Evolutionary conservation across 2,797 vertebrate genomes (phyloP).

Genomic region (Sandelia bainsii): DNA sequence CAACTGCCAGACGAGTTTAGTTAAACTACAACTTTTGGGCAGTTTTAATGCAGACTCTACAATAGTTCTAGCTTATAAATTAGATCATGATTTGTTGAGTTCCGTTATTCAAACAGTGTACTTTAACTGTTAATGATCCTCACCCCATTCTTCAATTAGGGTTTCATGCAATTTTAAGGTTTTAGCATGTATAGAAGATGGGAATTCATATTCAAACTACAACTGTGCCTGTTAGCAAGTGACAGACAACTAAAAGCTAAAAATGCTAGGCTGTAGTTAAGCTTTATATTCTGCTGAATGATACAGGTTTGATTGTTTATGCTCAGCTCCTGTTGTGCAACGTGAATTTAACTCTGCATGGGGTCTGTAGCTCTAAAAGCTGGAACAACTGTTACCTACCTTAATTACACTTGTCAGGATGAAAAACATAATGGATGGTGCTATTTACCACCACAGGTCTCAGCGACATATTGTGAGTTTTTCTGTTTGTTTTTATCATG

Average conservation of each 20-base stretch:
- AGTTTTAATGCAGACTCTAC: too few species aligned
- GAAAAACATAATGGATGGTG: conserved; percentile 45
- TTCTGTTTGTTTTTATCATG: conserved; percentile 22
- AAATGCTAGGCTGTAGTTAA: conserved; percentile 30
- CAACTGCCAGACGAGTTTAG: not conserved
- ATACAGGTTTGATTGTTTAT: conserved; percentile 67
- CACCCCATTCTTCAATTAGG: conserved; percentile 16
- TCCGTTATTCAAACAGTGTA: conserved; percentile 12
- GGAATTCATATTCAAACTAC: conserved; percentile 38
- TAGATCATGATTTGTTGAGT: conserved; percentile 10
- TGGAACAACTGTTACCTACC: conserved; percentile 50
- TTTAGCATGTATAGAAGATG: conserved; percentile 7
- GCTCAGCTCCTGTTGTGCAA: conserved; percentile 44
- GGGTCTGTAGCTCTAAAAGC: conserved; percentile 56
- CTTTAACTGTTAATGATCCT: conserved; percentile 22
- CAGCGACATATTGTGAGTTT: conserved; percentile 18
- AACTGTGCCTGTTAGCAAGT: conserved; percentile 12
- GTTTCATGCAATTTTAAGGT: conserved; percentile 8
- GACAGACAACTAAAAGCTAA: conserved; percentile 40
- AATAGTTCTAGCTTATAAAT: not conserved
- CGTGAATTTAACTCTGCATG: conserved; percentile 57
- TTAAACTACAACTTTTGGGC: not conserved
- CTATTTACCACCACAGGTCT: conserved; percentile 39
- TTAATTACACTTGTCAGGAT: conserved; percentile 66
- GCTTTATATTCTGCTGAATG: conserved; percentile 50